These are phyloP conservation scores for Alouatta palliata DNA, from an alignment of 2,113 vertebrate species.

Conservation along the genomic window DNA sequence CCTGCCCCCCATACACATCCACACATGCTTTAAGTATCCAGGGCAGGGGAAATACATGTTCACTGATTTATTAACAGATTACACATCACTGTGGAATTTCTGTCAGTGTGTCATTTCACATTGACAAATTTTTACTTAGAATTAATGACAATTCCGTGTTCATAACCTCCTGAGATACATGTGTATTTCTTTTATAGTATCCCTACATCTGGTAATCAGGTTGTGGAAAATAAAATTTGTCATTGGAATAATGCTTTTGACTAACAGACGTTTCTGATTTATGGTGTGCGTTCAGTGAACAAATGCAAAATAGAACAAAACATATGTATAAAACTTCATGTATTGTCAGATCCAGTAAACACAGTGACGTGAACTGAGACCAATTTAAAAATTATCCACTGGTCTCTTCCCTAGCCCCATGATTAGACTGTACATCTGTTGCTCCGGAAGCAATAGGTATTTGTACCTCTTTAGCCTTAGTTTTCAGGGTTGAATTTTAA, in stretches of 20 bases:
- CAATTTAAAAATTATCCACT: background rate
- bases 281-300: background rate
- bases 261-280: conserved; percentile 34
- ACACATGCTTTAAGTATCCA: background rate
- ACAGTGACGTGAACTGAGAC: background rate
- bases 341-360: background rate
- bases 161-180: conserved; percentile 13
- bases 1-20: background rate
- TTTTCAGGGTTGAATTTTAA: background rate
- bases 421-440: background rate
- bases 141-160: conserved; percentile 58
- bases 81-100: conserved; percentile 10
- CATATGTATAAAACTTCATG: background rate
- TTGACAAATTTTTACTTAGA: conserved; percentile 45
- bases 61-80: conserved; percentile 12
- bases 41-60: background rate
- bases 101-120: conserved; percentile 39
- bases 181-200: background rate
- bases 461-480: background rate
- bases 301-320: background rate
- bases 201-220: conserved; percentile 37
- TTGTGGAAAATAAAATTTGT: conserved; percentile 37
- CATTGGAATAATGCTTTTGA: background rate
- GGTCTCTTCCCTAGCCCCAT: background rate
- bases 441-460: background rate